phyloP scores from a whole-genome alignment of 2,113 vertebrate species.

The Bettongia penicillata region DNA sequence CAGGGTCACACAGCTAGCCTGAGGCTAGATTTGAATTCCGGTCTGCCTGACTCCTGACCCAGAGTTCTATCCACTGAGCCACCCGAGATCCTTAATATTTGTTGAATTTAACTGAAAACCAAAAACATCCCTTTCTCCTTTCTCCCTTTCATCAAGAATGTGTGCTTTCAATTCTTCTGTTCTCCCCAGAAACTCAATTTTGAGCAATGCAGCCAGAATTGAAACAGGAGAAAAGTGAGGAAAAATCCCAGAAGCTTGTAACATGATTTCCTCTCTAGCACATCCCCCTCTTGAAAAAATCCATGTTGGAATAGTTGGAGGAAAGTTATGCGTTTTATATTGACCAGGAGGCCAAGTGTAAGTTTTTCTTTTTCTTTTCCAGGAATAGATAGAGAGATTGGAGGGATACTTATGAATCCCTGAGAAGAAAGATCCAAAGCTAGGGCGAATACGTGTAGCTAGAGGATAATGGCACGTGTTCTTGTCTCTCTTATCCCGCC shows the following conservation, averaged over 20 bases:
- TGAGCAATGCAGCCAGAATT: not conserved
- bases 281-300: not conserved
- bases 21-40: not conserved
- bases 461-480: not conserved
- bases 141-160: not conserved
- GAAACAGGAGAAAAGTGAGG: not conserved
- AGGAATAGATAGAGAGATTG: not conserved
- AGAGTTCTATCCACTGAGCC: not conserved
- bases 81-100: not conserved
- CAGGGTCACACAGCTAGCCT: not conserved
- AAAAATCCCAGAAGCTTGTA: not conserved
- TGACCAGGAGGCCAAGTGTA: no score
- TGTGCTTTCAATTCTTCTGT: not conserved
- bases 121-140: not conserved
- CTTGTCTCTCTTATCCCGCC: not conserved
- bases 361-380: not conserved
- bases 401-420: not conserved
- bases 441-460: accelerated
- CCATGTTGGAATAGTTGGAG: not conserved
- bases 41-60: not conserved
- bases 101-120: not conserved
- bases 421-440: not conserved
- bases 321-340: not conserved
- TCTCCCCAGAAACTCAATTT: not conserved
- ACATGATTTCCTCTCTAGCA: not conserved